Base-by-base conservation (phyloP, 2,888 invertebrate genomes). In the Drosophila subquinaria region DNA sequence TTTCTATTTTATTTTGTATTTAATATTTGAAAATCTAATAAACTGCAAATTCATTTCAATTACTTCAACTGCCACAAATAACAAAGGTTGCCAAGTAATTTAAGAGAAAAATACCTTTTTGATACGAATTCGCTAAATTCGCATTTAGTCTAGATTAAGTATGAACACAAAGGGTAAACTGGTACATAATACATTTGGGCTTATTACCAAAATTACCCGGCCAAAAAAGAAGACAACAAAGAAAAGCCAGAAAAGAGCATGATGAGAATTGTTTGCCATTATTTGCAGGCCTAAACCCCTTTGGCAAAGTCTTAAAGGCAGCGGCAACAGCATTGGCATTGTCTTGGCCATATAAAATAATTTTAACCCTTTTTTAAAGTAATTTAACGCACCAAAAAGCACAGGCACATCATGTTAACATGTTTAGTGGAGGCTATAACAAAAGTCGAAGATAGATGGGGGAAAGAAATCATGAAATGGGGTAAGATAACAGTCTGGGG, bases 351-450 rank as follows among this genome's bases (percentile, higher is more conserved):
- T 79, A 75, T 88, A 67, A 82, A 82, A 82, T 86, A 76, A 86
- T 88, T 79, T 68, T 56, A 76, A 76, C 81, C 87, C 76, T 86
- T 83, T 84, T 85, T 64, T 84, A 64, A 83, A 83, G 84, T 71
- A 81, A 88, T 86, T 84, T 86, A 83, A 88, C 83, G 83, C 84
- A 71, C 55, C 71, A 51, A 23, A 70, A 64, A 53, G 36, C 67
- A 75, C 61, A 48, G 23, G 56, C 20, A 65, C 38, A 36, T 30
- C 45, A 60, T 60, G 65, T 62, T 38, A 68, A 56, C 63, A 66
- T 36, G 35, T 23, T 45, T n/a, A 6, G 56, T 43, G 13, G 11
- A 15, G 43, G 43, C 30, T 33, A 35, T 43, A 45, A 36, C 23
- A 47, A 35, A 30, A 17, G 35, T 10, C 15, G n/a, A 23, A 50